Percentiles rank a stretch among this genome's conserved stretches.
phyloP scores from a whole-genome alignment of 2,888 invertebrate genomes.

The Megamerina dolium region DNA sequence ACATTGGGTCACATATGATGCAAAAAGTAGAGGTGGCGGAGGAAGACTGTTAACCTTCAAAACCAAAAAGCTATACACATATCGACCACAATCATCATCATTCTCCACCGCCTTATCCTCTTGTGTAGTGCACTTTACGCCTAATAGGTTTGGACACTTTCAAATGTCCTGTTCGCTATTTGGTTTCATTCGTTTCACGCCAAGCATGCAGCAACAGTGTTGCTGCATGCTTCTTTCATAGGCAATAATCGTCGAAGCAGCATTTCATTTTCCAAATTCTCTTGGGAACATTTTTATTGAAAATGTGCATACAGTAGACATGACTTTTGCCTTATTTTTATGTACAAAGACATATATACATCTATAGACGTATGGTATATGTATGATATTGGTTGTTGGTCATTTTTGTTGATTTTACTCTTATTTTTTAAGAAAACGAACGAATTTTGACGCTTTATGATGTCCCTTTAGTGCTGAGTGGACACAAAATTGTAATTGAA shows the following conservation, averaged over 20 bases:
- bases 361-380: background rate
- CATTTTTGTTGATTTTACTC: background rate
- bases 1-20: no score
- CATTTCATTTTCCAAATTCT: constrained; percentile 11
- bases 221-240: no score
- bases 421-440: background rate
- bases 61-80: no score
- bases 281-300: constrained; percentile 25
- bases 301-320: constrained; percentile 15
- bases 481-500: constrained; percentile 30
- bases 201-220: no score
- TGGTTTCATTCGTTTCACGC: no score
- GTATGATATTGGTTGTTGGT: background rate
- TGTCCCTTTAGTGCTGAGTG: constrained; percentile 30
- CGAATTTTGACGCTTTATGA: constrained; percentile 27
- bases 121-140: no score
- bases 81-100: no score
- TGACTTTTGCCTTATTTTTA: constrained; percentile 13
- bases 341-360: constrained; percentile 3
- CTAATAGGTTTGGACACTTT: constrained; percentile 26
- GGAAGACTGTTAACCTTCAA: no score
- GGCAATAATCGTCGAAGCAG: constrained; percentile 14
- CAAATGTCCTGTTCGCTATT: no score
- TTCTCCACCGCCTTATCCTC: no score
- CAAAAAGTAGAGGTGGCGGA: no score